Base-by-base conservation (phyloP, 1,140 invertebrate species). In the Arctopsyche grandis region DNA sequence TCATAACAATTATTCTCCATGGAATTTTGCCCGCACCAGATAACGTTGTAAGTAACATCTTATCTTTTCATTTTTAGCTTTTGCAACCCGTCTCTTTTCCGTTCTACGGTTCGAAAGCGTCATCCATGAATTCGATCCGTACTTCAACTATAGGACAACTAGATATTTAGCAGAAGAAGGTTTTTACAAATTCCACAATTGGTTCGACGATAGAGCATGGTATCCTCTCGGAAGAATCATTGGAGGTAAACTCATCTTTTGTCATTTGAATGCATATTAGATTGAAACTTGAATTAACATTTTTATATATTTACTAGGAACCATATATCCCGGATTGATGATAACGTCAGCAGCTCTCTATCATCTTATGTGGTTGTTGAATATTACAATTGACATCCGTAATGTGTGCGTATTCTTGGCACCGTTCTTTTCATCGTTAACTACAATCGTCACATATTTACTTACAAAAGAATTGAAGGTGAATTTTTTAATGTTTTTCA, bases 131-230 rank as follows among this genome's bases (percentile, higher is more conserved):
- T 99, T 99, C 89, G 98, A 99, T 93, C 98, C 98, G 0, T 99
- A 99, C 86, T 99, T 99, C 86, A 99, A 99, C 89, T 99, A 99
- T 87, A 92, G 98, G 84, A 99, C 98, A 46, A 99, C 98, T 10
- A 93, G 96, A 82, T 99, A 93, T 86, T 89, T 99, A 73, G 92
- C 96, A 3, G 97, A 99, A 87, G 94, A 99, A 89, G 98, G 98
- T 1, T 99, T 99, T 87, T 99, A 99, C 88, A 94, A 93, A 79
- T 99, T 99, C 87, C 97, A 99, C 86, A 99, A 99, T 87, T 99
- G 98, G 98, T 99, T 99, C 91, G 98, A 99, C 91, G 98, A 99
- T 86, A 87, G 97, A 87, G 98, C 98, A 84, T 99, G 98, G 98
- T 99, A 99, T 90, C 97, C 97, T 0, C 88, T 99, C 38, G 97